Evolutionary conservation across 2,888 invertebrate species (phyloP), one percentile per base, ranked within the genome.

Genomic region (Hylaea fasciaria): DNA sequence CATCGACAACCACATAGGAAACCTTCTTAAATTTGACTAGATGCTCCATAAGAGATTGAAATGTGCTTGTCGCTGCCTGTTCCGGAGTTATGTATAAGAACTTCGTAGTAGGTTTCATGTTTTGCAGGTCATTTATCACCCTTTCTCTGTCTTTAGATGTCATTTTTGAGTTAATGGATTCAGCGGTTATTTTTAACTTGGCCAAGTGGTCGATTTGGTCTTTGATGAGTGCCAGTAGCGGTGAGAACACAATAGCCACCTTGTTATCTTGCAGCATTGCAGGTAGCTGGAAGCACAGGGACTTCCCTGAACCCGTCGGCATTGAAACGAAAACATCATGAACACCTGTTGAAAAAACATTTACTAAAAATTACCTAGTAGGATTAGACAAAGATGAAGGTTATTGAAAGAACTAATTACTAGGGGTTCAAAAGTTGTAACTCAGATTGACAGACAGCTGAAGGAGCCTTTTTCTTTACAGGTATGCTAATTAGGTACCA

Each of bases 251-350:
- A 73, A 99, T 94, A 7, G 99, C 96, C 62, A 99, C 94, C 85
- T 96, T 95, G 73, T 95, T 93, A 55, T 95, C 94, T 69, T 95
- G 94, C 74, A 98, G 91, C 69, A 98, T 94, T 0, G 98, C 98
- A 37, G 99, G 99, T 68, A 99, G 92, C 86, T 99, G 99, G 88
- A 98, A 99, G 86, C 99, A 99, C 16, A 99, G 90, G 0, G 99
- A 99, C 91, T 99, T 99, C 40, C 99, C 99, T 39, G 97, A 96
- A 13, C 99, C 99, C 5, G 99, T 99, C 0, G 99, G 99, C 98
- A 99, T 98, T 66, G 97, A 98, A 11, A 99, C 95, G 82, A 97
- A 98, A 0, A 98, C 97, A 95, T 99, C 99, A 74, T 95, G 94
- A 72, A 95, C 94, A 70, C 95, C 97, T 97, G 82, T 65, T 93